Conservation (phyloP, 2,888 invertebrate genomes). For the Xanthia icteritia region DNA sequence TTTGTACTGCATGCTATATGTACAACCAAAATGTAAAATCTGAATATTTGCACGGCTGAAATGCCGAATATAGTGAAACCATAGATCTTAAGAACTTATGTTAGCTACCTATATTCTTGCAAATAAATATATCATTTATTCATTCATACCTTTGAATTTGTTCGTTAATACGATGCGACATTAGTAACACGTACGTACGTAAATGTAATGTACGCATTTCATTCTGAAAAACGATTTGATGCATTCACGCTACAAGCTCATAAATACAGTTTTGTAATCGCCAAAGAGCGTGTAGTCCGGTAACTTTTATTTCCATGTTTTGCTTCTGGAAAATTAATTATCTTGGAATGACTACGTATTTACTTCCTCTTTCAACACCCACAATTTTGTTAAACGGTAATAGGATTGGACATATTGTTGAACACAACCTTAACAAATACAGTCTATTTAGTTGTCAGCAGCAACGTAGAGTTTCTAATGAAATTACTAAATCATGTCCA, state of each 20-base stretch:
- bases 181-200: too few species aligned
- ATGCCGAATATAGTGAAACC: too few species aligned
- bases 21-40: too few species aligned
- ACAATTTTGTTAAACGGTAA: not conserved
- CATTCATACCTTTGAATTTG: too few species aligned
- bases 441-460: not conserved
- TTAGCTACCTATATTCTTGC: too few species aligned
- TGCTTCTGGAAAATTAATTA: not conserved
- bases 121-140: too few species aligned
- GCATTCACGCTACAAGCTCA: not conserved
- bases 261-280: not conserved
- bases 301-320: constrained; percentile 5
- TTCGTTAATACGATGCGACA: too few species aligned
- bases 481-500: constrained; percentile 2
- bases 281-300: not conserved
- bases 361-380: not conserved
- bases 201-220: not conserved
- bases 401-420: constrained; percentile 3
- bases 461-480: not conserved
- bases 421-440: not conserved
- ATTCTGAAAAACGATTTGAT: not conserved
- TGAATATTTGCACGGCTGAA: too few species aligned
- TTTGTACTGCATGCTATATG: too few species aligned
- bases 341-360: not conserved
- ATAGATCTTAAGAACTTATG: too few species aligned